Base-by-base conservation (phyloP, 2,113 vertebrate species). In the Odocoileus virginianus region DNA sequence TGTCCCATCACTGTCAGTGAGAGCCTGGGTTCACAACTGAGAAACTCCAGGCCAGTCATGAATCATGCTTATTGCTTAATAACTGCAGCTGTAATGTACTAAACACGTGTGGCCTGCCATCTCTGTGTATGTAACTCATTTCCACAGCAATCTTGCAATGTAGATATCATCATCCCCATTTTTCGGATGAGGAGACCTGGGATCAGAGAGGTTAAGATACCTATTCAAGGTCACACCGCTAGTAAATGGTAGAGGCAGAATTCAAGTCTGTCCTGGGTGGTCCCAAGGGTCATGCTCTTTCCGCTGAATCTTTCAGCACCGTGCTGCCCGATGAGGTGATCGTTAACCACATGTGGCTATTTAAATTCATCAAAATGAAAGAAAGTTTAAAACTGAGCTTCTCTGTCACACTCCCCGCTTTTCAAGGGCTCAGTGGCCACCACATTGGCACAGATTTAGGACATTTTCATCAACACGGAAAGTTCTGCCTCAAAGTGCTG, bases 401-500 rank as follows among this genome's bases (percentile, higher is more conserved):
- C 52, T 64, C 27, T 12, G 7, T 57, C 3, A 8, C 21, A 45
- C 11, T 17, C 3, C 6, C 79, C 21, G 1, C 12, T 17, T 52
- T 92, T 64, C 61, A 30, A 40, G 16, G 7, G 36, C 50, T n/a
- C 17, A 5, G 40, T 6, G 81, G n/a, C 40, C 3, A 14, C 64
- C 81, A 0, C 16, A 0, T 6, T 23, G 40, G n/a, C 3, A 1
- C 6, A 25, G 21, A 30, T n/a, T 4, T 3, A 36, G 19, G 2
- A 14, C 5, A 3, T 36, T 36, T 50, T 30, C 40, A 8, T 54
- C 55, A 25, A 0, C 0, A 6, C 19, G 28, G 79, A 28, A 40
- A 19, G 74, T 30, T 67, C 52, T 30, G 1, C 2, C 5, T 5
- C 27, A 13, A 21, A 43, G 55, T 6, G 4, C 25, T 52, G 15